Evolutionary conservation across 2,888 invertebrate species (phyloP), one percentile per base, ranked within the genome.

Genomic region (Euzophera pinguis): DNA sequence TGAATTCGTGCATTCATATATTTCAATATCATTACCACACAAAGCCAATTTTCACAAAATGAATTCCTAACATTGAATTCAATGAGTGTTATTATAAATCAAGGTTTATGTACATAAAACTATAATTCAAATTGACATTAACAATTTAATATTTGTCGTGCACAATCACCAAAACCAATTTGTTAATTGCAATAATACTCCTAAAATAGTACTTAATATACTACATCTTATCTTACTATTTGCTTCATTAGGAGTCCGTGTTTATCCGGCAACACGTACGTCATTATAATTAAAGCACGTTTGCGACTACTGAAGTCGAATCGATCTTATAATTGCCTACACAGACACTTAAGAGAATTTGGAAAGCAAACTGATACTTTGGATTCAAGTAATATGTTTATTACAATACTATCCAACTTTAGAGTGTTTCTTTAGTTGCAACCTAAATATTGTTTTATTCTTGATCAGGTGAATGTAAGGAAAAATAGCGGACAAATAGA

Each of bases 201-300:
- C 16, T 45, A 34, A 45, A 45, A 45, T 45, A 27, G 45, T 45
- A n/a, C n/a, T n/a, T n/a, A 45, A 45, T 45, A 45, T 9, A 32
- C 32, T 32, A 32, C 37, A 32, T 37, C 17, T 37, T 50, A 50
- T 50, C 39, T 50, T 16, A 32, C 38, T 50, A 50, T 50, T 50
- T 50, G 39, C 49, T 50, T 50, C 49, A 50, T 50, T 50, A 50
- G 41, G 39, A 49, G n/a, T 27, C 22, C 13, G 29, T 50, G 49
- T 50, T 50, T 50, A 50, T 27, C 14, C 32, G 29, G 7, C 32
- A 39, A 45, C 45, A 45, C 45, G 45, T 45, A 45, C 45, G 45
- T 45, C 45, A 45, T 45, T 45, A 32, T 45, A 45, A 45, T 45
- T 55, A 58, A 58, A 58, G 55, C 58, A 58, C 58, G 58, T 55